Conservation (phyloP, 2,113 vertebrate genomes). For the Myotis davidii region DNA sequence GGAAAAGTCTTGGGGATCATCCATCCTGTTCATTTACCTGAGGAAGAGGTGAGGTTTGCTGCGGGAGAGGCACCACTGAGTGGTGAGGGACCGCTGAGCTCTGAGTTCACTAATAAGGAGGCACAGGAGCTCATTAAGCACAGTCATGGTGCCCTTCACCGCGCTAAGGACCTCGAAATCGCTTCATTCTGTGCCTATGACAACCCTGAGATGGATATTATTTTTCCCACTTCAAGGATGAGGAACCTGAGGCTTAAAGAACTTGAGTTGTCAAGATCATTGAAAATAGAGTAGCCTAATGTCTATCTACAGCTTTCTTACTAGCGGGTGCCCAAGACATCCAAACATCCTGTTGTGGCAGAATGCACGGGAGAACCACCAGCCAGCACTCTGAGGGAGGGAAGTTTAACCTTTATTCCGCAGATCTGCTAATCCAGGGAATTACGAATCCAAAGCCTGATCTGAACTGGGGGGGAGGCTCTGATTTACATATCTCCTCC, state of each 20-base stretch:
- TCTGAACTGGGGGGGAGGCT: too few relatives aligned
- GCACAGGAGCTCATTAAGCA: neutral
- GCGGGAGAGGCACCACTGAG: neutral
- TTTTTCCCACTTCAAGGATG: slow-evolving; percentile 18
- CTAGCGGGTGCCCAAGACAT: neutral
- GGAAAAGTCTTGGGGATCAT: neutral
- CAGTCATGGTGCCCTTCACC: neutral
- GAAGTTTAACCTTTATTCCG: too few relatives aligned
- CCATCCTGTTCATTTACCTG: neutral
- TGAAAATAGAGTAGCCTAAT: neutral
- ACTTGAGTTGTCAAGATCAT: neutral
- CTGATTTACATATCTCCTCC: too few relatives aligned
- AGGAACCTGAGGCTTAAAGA: neutral
- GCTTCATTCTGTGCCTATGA: neutral
- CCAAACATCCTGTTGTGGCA: neutral
- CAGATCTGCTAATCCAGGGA: too few relatives aligned
- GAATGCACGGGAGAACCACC: too few relatives aligned
- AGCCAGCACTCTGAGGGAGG: too few relatives aligned
- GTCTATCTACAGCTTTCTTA: neutral
- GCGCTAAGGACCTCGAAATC: neutral
- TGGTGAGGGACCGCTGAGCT: too few relatives aligned
- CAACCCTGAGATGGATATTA: neutral
- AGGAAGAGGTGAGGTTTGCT: neutral
- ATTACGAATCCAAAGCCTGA: too few relatives aligned
- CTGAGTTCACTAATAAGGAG: too few relatives aligned